A percentile compares a stretch with the other conserved stretches of the same genome.
Evolutionary conservation across 1,140 invertebrate species (phyloP).

Genomic region (Drosophila sechellia): DNA sequence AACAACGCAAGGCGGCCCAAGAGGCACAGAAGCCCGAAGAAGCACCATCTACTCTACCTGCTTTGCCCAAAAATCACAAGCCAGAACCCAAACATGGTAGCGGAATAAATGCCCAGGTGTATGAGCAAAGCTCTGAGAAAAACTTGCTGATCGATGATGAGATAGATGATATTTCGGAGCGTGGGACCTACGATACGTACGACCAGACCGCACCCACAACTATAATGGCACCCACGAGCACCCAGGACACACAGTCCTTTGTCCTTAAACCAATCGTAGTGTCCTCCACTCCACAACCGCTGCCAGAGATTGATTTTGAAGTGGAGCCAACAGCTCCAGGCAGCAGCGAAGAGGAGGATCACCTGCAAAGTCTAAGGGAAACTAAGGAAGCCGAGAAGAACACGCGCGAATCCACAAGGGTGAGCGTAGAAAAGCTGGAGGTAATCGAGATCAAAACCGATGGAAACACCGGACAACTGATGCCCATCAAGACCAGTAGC

Average conservation of each 20-base stretch:
- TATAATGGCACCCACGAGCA: slow-evolving; percentile 43
- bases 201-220: slow-evolving; percentile 63
- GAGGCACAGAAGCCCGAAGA: slow-evolving; percentile 58
- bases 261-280: slow-evolving; percentile 67
- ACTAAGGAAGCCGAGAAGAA: slow-evolving; percentile 54
- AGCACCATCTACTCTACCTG: slow-evolving; percentile 30
- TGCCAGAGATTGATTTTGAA: slow-evolving; percentile 50
- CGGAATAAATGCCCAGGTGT: slow-evolving; percentile 75
- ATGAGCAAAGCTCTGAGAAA: slow-evolving; percentile 79
- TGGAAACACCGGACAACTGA: slow-evolving; percentile 77
- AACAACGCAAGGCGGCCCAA: slow-evolving; percentile 76
- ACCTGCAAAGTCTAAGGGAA: slow-evolving; percentile 62
- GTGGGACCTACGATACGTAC: slow-evolving; percentile 66
- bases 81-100: slow-evolving; percentile 63
- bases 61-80: slow-evolving; percentile 62
- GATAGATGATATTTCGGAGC: slow-evolving; percentile 76
- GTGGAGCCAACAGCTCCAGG: slow-evolving; percentile 32
- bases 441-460: slow-evolving; percentile 84
- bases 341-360: slow-evolving; percentile 49
- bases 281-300: slow-evolving; percentile 61
- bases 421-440: slow-evolving; percentile 79
- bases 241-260: slow-evolving; percentile 42
- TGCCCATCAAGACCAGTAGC: slow-evolving; percentile 56
- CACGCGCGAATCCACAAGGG: slow-evolving; percentile 55
- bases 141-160: slow-evolving; percentile 81